Conservation (phyloP, 35 echinoderm and acorn worm species). For the Patiria miniata region DNA sequence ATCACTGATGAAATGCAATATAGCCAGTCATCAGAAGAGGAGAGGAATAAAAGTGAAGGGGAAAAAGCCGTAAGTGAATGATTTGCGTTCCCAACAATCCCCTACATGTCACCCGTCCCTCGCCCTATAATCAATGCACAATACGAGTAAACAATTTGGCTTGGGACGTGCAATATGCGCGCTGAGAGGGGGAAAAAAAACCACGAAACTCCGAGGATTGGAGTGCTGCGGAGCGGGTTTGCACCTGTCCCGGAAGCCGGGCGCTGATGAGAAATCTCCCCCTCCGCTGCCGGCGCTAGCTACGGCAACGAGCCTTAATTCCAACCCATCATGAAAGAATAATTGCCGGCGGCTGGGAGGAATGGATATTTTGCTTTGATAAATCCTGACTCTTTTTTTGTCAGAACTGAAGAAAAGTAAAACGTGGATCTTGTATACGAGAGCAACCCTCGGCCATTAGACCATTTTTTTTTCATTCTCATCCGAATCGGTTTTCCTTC, state of each 20-base stretch:
- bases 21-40: no score
- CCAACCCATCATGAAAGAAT: slow-evolving; percentile 28
- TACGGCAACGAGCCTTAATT: not conserved
- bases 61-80: no score
- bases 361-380: slow-evolving; percentile 19
- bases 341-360: slow-evolving; percentile 3
- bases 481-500: no score
- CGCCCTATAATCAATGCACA: not conserved
- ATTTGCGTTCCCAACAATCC: no score
- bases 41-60: no score
- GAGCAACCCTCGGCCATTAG: no score
- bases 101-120: no score
- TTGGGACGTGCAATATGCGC: slow-evolving; percentile 1
- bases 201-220: not conserved
- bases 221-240: not conserved
- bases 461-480: no score
- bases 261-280: slow-evolving; percentile 20
- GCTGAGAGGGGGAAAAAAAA: not conserved
- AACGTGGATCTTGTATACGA: no score
- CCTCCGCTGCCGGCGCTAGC: not conserved
- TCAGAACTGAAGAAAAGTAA: no score
- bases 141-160: slow-evolving; percentile 18
- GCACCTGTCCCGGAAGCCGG: slow-evolving; percentile 14
- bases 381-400: slow-evolving; percentile 5
- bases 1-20: no score